phyloP scores from a whole-genome alignment of 2,888 invertebrate species.

The Drosophila stalkeri region DNA sequence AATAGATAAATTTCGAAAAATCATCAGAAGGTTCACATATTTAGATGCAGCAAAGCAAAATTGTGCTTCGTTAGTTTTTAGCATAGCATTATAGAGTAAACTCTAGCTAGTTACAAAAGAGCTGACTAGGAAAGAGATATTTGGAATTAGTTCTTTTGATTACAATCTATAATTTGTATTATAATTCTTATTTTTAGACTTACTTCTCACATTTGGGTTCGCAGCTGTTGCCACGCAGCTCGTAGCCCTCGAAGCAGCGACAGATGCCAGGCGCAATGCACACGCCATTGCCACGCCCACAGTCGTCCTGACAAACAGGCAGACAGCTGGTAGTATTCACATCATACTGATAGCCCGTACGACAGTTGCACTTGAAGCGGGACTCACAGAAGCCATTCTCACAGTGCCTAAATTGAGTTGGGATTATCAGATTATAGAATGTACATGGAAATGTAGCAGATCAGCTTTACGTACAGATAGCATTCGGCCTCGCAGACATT shows the following conservation, averaged over 20 bases:
- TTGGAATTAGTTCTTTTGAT: neutral
- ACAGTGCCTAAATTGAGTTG: slow-evolving; percentile 73
- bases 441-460: neutral
- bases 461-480: slow-evolving; percentile 71
- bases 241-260: slow-evolving; percentile 87
- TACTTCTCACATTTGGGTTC: slow-evolving; percentile 82
- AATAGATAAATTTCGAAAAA: neutral
- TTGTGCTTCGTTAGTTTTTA: neutral
- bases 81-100: neutral
- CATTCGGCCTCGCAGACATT: slow-evolving; percentile 83
- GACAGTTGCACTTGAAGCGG: slow-evolving; percentile 82
- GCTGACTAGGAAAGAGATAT: neutral
- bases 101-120: neutral
- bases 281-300: slow-evolving; percentile 86
- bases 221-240: slow-evolving; percentile 79
- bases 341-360: slow-evolving; percentile 81
- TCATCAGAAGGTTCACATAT: neutral
- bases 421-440: neutral
- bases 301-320: slow-evolving; percentile 79
- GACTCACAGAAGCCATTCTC: slow-evolving; percentile 86
- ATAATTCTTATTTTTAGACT: slow-evolving; percentile 25
- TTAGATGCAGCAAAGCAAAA: neutral
- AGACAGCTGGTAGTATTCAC: slow-evolving; percentile 77
- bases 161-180: neutral
- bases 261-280: slow-evolving; percentile 88